Conservation (phyloP, 1,140 invertebrate species). For the Leptinotarsa texana region DNA sequence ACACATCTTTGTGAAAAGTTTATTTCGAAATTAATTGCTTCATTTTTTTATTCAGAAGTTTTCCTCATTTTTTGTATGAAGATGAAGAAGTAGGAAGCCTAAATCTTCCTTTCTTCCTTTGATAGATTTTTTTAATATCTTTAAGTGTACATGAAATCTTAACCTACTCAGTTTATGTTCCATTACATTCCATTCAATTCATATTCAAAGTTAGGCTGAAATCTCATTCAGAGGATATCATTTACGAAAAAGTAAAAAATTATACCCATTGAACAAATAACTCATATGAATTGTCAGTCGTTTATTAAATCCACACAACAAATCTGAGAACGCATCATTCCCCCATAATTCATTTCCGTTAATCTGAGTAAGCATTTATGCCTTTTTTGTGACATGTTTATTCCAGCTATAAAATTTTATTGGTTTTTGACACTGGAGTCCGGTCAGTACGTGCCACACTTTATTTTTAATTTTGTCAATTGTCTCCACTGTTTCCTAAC, state of each 20-base stretch:
- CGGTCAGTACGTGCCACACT: conserved; percentile 14
- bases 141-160: too few relatives aligned
- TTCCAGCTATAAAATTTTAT: conserved; percentile 40
- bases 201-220: too few relatives aligned
- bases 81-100: too few relatives aligned
- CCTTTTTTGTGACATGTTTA: conserved; percentile 38
- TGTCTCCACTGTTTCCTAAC: conserved; percentile 16
- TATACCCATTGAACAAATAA: background rate
- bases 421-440: conserved; percentile 29
- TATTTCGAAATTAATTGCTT: too few relatives aligned
- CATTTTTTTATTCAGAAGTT: too few relatives aligned
- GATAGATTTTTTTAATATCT: too few relatives aligned
- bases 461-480: conserved; percentile 21
- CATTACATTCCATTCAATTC: too few relatives aligned
- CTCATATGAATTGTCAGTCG: background rate
- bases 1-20: too few relatives aligned
- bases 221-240: too few relatives aligned
- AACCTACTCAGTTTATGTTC: too few relatives aligned
- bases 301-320: background rate
- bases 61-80: too few relatives aligned
- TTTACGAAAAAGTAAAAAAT: background rate
- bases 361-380: conserved; percentile 38
- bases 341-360: conserved; percentile 32
- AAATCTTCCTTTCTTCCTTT: too few relatives aligned
- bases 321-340: conserved; percentile 1